Evolutionary conservation across 2,113 vertebrate genomes (phyloP), one percentile per base, ranked within the genome.

Genomic region (Vulpes ferrilata): DNA sequence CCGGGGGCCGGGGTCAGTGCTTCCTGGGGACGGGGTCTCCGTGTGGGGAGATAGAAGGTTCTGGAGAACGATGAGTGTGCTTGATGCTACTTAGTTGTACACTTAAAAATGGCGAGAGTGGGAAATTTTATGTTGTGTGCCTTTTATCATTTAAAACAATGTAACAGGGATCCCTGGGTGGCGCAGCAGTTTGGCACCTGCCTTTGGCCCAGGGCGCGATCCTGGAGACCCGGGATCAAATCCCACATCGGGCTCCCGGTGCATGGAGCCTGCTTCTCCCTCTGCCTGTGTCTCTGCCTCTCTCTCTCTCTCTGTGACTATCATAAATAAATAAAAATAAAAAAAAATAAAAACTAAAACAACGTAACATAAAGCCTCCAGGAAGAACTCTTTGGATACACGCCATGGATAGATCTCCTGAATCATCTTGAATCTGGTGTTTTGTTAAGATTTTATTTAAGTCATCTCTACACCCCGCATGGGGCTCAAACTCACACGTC

Each of bases 1-100:
- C 0, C 17, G 19, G n/a, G n/a, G 71, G 35, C 17, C 20, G 2
- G n/a, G 20, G 48, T 43, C 17, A 1, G 4, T 32, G n/a, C 25
- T 62, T 84, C 6, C 3, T 27, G 9, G 1, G 38, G 35, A 48
- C 35, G 25, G 64, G 69, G 78, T 38, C 32, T 48, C 64, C 38
- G 5, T 71, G 57, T 48, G 79, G 73, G 35, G 53, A n/a, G 64
- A 30, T 25, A 60, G 19, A n/a, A 59, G 25, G 19, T 60, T 71
- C 30, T 92, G 65, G 65, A 73, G 65, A 60, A 0, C 43, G 7
- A 43, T 60, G 55, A 19, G 23, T 59, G 53, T 73, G 38, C 20
- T 71, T 71, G 32, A 6, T 5, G 82, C 48, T 19, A 1, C 32
- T 19, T n/a, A 55, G 57, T 69, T 30, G 13, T 32, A 17, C 25